Evolutionary conservation across 2,797 vertebrate species (phyloP), one percentile per base, ranked within the genome.

Genomic region (Falco cherrug): DNA sequence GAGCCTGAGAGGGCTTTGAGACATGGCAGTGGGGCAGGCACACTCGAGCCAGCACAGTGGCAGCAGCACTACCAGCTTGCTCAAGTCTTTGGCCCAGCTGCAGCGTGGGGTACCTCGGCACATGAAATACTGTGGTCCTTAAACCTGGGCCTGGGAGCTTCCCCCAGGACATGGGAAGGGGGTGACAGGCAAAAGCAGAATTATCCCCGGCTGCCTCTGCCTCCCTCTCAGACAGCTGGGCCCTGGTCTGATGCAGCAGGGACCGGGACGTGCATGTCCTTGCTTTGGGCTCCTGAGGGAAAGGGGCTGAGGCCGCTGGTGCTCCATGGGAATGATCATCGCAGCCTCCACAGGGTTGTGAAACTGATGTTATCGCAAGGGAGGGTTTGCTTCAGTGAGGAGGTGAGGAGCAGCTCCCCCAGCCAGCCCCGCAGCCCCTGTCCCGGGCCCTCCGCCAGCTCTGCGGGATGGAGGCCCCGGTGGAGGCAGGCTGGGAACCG

Each of bases 341-440:
- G 2, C 80, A 78, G 57, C 79, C 65, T 95, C 54, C 3, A 4
- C 65, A 75, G 69, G 53, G 61, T 25, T 96, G 92, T 85, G 90
- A 96, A 93, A 93, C 83, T 14, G 90, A 91, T 95, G 83, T 71
- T 96, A 95, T 91, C 83, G 1, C 45, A 78, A 69, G 73, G 61
- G 73, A 94, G 29, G 67, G 21, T 84, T 96, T 1, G 6, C 75
- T 87, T 79, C 63, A 73, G 78, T 70, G 45, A 7, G 2, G 64
- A 75, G 82, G 68, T 91, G 79, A 93, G 68, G 59, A 90, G 29
- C 53, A 81, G 43, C 33, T 16, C 43, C 31, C 37, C 19, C 31
- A 35, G 47, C 77, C 87, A 87, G 61, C 74, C 73, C 79, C 26
- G 4, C 78, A 79, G 84, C 69, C 53, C 3, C 39, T 90, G 86